phyloP scores from a whole-genome alignment of 2,113 vertebrate species.

The Oryctolagus cuniculus region DNA sequence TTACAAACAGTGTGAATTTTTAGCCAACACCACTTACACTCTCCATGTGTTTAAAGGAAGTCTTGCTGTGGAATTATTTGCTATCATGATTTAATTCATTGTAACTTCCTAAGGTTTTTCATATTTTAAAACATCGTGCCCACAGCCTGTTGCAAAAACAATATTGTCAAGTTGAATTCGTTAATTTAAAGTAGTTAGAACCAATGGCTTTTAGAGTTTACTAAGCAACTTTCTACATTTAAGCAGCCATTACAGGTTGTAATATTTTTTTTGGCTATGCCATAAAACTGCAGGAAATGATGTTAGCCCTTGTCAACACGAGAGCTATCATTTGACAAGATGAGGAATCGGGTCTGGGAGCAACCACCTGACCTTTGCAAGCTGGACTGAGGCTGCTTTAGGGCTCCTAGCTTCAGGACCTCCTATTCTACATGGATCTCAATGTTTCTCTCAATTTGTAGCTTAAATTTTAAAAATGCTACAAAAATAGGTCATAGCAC shows the following conservation, averaged over 20 bases:
- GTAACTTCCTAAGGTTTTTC: slow-evolving; percentile 16
- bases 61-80: neutral
- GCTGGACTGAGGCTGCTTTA: neutral
- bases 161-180: neutral
- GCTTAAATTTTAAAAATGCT: neutral
- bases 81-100: slow-evolving; percentile 15
- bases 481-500: neutral
- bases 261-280: neutral
- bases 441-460: neutral
- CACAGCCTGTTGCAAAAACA: slow-evolving; percentile 17
- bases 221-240: slow-evolving; percentile 2
- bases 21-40: slow-evolving; percentile 6
- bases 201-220: neutral
- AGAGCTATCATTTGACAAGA: neutral
- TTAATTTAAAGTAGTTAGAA: slow-evolving; percentile 19
- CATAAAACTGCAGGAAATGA: neutral
- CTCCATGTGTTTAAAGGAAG: neutral
- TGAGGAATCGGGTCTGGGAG: neutral
- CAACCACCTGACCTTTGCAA: neutral
- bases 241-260: neutral
- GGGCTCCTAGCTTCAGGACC: neutral
- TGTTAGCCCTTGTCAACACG: neutral
- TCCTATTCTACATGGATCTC: neutral
- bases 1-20: slow-evolving; percentile 18
- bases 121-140: slow-evolving; percentile 1